These are phyloP conservation scores for Trachops cirrhosus DNA, from an alignment of 2,797 vertebrate species.

Conservation along the genomic window DNA sequence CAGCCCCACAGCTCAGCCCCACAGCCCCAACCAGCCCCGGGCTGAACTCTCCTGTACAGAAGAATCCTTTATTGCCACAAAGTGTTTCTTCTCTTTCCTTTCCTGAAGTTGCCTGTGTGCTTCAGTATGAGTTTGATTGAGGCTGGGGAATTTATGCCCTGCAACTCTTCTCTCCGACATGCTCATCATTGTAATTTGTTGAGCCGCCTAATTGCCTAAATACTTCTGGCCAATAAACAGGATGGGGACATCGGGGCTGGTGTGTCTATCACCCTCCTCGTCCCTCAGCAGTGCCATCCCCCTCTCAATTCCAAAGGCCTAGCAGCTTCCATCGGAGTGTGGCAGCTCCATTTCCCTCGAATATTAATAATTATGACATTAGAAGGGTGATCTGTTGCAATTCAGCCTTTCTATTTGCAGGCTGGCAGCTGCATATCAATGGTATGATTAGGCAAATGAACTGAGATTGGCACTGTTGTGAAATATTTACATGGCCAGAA, in stretches of 20 bases:
- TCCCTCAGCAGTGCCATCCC: neutral
- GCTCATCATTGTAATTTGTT: constrained; percentile 37
- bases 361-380: constrained; percentile 81
- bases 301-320: constrained; percentile 43
- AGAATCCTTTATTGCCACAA: neutral
- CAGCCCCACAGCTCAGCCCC: too few species aligned
- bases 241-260: constrained; percentile 9
- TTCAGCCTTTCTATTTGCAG: constrained; percentile 67
- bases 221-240: constrained; percentile 8
- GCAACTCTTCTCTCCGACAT: neutral
- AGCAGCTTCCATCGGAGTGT: constrained; percentile 10
- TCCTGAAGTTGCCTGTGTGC: neutral
- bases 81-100: neutral
- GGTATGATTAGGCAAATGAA: constrained; percentile 70
- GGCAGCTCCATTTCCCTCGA: constrained; percentile 67
- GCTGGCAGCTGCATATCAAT: constrained; percentile 44
- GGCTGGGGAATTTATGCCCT: neutral
- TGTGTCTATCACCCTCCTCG: neutral
- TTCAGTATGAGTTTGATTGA: neutral
- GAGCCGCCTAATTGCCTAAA: constrained; percentile 62
- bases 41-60: neutral
- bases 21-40: rapidly evolving
- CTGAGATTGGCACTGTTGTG: constrained; percentile 67
- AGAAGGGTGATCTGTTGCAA: constrained; percentile 76
- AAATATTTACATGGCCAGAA: constrained; percentile 72